Evolutionary conservation across 2,888 invertebrate genomes (phyloP).

Genomic region (Ennomos erosarius): DNA sequence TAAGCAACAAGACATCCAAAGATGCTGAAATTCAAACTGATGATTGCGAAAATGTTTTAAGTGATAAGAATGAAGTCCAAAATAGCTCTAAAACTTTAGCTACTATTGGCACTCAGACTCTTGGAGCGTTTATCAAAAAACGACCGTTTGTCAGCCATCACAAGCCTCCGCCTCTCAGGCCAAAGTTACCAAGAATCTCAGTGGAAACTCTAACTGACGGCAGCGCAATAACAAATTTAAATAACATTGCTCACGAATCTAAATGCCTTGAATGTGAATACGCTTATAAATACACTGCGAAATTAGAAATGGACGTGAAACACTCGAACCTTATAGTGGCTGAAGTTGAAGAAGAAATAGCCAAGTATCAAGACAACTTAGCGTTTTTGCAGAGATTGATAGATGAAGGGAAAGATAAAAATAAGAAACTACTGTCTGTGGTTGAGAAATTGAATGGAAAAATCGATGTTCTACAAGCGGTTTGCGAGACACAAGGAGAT

Average conservation of each 20-base stretch:
- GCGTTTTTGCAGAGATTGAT: constrained; percentile 55
- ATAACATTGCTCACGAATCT: constrained; percentile 48
- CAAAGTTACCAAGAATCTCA: constrained; percentile 14
- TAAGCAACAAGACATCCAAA: neutral
- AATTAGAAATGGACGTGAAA: constrained; percentile 59
- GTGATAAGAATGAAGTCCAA: constrained; percentile 10
- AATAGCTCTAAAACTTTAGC: neutral
- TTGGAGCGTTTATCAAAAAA: constrained; percentile 22
- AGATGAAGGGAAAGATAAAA: constrained; percentile 58
- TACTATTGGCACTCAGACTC: constrained; percentile 28
- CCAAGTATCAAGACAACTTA: constrained; percentile 63
- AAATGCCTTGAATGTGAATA: constrained; percentile 64
- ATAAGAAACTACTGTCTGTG: constrained; percentile 52
- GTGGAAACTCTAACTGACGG: constrained; percentile 26
- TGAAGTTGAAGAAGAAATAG: constrained; percentile 59
- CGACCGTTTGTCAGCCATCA: constrained; percentile 8
- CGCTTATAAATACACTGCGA: constrained; percentile 46
- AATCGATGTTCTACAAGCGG: constrained; percentile 54
- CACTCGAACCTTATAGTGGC: constrained; percentile 47
- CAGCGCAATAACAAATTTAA: constrained; percentile 39
- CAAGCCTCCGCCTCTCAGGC: constrained; percentile 19
- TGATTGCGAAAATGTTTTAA: neutral
- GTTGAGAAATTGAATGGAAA: constrained; percentile 57
- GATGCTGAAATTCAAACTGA: constrained; percentile 8
- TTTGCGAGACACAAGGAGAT: constrained; percentile 55